A percentile compares a stretch with the other conserved stretches of the same genome.
Conservation (phyloP, 1,140 invertebrate species). For the Pogonus chalceus region DNA sequence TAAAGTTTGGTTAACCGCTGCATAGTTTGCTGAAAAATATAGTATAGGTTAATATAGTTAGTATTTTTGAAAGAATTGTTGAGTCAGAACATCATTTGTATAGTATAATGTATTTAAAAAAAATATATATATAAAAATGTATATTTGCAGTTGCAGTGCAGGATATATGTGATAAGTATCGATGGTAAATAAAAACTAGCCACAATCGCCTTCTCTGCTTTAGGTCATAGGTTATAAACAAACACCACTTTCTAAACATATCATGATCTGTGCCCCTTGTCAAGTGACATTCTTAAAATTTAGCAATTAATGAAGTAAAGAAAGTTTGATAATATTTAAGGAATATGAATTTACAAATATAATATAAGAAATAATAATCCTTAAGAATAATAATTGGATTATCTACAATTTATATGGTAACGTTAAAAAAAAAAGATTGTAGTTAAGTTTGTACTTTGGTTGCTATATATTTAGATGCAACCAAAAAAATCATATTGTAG, state of each 20-base stretch:
- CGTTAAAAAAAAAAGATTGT: not conserved
- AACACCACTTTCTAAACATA: constrained; percentile 40
- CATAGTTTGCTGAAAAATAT: not conserved
- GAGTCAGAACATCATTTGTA: not conserved
- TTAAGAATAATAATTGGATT: constrained; percentile 6
- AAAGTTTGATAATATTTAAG: constrained; percentile 38
- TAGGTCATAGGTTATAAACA: constrained; percentile 34
- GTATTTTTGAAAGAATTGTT: not conserved
- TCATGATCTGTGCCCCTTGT: constrained; percentile 41
- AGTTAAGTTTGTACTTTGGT: constrained; percentile 6
- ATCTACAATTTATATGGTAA: constrained; percentile 7
- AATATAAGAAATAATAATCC: constrained; percentile 6
- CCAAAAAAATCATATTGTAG: constrained; percentile 3
- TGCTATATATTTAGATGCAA: not conserved
- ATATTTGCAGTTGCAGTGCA: constrained; percentile 11
- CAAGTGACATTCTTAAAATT: constrained; percentile 39
- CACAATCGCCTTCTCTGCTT: constrained; percentile 39
- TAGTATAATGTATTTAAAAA: no score
- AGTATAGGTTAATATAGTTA: not conserved
- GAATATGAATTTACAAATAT: constrained; percentile 31
- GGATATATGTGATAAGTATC: constrained; percentile 35
- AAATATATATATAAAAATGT: no score
- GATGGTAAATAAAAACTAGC: constrained; percentile 35
- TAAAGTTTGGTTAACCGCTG: no score
- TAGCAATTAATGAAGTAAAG: constrained; percentile 35